Conservation (phyloP, 2,888 invertebrate species). For the Thymelicus sylvestris region DNA sequence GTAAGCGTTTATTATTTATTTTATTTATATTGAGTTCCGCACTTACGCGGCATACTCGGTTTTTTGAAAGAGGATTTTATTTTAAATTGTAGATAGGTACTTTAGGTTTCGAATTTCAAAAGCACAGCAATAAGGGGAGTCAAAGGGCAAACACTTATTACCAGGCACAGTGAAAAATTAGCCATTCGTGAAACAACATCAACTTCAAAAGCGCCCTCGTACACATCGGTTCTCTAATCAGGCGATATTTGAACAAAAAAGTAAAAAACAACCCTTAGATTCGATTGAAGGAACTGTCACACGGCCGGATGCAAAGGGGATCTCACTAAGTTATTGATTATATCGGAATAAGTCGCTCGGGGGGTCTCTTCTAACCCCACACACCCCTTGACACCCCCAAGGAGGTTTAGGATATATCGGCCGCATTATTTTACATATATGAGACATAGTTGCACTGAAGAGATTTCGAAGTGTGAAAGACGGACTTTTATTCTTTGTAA, state of each 20-base stretch:
- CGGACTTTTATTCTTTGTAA: conserved; percentile 22
- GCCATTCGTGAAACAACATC: conserved; percentile 68
- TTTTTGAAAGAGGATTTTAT: no score
- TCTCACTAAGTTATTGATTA: conserved; percentile 85
- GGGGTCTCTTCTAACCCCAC: conserved; percentile 58
- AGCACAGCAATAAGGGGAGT: conserved; percentile 29
- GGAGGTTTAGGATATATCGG: conserved; percentile 78
- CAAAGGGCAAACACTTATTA: conserved; percentile 68
- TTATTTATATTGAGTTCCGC: no score
- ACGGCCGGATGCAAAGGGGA: conserved; percentile 84
- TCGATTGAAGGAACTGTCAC: conserved; percentile 82
- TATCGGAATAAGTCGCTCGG: conserved; percentile 83
- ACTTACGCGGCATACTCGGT: no score
- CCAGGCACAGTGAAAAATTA: conserved; percentile 61
- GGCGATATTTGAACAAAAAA: conserved; percentile 80
- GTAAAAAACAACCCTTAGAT: conserved; percentile 72
- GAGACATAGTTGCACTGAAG: conserved; percentile 80
- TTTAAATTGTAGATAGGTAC: background rate
- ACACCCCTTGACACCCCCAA: conserved; percentile 53
- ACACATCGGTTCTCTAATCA: conserved; percentile 75
- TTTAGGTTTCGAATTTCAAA: conserved; percentile 23
- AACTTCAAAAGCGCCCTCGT: conserved; percentile 71
- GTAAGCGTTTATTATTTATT: no score
- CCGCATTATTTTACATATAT: conserved; percentile 84
- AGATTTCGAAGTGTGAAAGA: conserved; percentile 62